Percentiles rank a stretch among this genome's conserved stretches.
phyloP scores from a whole-genome alignment of 53 echinoderm and acorn worm genomes.

The Henricia sp. region DNA sequence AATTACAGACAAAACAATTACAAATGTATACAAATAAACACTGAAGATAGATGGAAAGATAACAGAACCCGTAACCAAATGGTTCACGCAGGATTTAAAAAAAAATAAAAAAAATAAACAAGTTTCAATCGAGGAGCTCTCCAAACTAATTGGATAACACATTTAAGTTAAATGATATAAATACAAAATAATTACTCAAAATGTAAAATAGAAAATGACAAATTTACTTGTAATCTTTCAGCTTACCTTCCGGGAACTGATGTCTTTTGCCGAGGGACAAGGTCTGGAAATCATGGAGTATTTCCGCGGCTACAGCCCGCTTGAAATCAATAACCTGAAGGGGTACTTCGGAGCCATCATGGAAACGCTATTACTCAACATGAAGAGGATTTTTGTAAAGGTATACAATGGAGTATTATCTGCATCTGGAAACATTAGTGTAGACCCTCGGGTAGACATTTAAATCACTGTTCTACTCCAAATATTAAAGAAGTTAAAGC shows the following conservation, averaged over 20 bases:
- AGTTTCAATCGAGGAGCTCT: not conserved
- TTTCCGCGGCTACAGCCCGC: slow-evolving; percentile 69
- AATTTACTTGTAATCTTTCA: not conserved
- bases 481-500: no score
- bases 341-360: not conserved
- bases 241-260: slow-evolving; percentile 73
- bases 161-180: not conserved
- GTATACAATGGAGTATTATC: no score
- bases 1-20: no score
- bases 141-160: no score
- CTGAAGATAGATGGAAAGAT: not conserved
- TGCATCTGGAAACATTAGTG: no score
- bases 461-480: no score
- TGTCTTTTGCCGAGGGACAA: slow-evolving; percentile 72
- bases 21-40: not conserved
- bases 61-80: not conserved
- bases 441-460: no score
- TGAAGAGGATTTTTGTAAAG: not conserved
- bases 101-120: not conserved
- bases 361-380: not conserved
- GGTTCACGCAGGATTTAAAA: not conserved
- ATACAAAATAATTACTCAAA: not conserved
- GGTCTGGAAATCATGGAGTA: slow-evolving; percentile 63
- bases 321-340: slow-evolving; percentile 31
- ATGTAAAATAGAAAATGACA: not conserved